Evolutionary conservation across 2,888 invertebrate genomes (phyloP).

Genomic region (Drosophila limbata): DNA sequence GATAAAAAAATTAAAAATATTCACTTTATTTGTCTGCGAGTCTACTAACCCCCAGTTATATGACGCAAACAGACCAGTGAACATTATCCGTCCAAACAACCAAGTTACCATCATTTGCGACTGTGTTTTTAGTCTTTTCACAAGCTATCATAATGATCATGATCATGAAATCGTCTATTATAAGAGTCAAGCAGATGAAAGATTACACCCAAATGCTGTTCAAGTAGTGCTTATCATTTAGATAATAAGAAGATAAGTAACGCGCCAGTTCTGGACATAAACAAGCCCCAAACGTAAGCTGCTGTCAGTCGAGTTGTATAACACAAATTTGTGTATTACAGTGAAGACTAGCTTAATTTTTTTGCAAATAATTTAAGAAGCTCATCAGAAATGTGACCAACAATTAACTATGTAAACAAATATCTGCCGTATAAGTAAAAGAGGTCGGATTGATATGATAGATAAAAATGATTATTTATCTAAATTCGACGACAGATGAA

Average conservation of each 20-base stretch:
- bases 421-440: not conserved
- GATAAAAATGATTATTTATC: not conserved
- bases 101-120: constrained; percentile 18
- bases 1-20: not conserved
- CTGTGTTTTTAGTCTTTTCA: constrained; percentile 26
- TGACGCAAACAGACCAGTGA: constrained; percentile 44
- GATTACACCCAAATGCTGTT: constrained; percentile 36
- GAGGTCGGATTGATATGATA: not conserved
- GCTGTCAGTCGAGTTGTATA: constrained; percentile 43
- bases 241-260: constrained; percentile 44
- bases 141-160: constrained; percentile 48
- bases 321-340: constrained; percentile 20
- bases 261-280: constrained; percentile 4
- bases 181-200: constrained; percentile 25
- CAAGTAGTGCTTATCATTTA: constrained; percentile 32
- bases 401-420: not conserved
- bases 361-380: not conserved
- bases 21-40: constrained; percentile 32
- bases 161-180: constrained; percentile 54
- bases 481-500: not conserved
- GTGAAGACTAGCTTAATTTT: not conserved
- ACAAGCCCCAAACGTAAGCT: constrained; percentile 8
- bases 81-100: constrained; percentile 9
- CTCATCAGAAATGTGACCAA: not conserved
- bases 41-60: constrained; percentile 41